These are phyloP conservation scores for Catharus bicknelli DNA, from an alignment of 2,113 vertebrate genomes.

Conservation along the genomic window DNA sequence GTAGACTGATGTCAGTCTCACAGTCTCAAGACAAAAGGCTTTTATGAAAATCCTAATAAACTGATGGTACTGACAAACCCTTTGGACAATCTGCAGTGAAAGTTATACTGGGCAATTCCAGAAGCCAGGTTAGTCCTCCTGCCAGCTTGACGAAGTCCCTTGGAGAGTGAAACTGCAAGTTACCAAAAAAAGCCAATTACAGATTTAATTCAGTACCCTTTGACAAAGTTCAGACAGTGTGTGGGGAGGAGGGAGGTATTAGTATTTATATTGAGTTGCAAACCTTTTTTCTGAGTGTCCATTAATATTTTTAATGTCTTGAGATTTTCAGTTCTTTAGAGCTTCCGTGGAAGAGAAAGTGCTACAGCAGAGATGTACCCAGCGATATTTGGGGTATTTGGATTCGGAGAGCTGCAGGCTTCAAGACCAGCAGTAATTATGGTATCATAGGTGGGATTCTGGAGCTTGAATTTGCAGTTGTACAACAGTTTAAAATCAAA, in stretches of 20 bases:
- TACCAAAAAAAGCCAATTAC: not conserved
- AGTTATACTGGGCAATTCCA: not conserved
- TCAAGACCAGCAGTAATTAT: not conserved
- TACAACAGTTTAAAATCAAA: not conserved
- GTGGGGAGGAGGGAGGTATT: fast-evolving
- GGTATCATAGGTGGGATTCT: not conserved
- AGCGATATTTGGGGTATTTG: not conserved
- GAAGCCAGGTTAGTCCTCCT: not conserved
- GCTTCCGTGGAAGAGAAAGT: not conserved
- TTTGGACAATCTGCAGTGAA: not conserved
- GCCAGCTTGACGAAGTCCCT: not conserved
- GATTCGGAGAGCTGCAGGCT: not conserved
- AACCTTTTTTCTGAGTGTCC: not conserved
- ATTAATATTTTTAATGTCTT: not conserved
- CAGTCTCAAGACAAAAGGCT: not conserved
- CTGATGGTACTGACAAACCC: not conserved
- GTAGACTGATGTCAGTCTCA: not conserved
- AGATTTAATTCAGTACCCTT: not conserved
- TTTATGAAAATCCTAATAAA: slow-evolving; percentile 4
- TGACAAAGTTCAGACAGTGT: not conserved
- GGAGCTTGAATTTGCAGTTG: not conserved
- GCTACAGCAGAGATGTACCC: fast-evolving
- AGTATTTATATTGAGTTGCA: not conserved
- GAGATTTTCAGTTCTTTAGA: not conserved
- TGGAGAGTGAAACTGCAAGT: not conserved